A percentile compares a stretch with the other conserved stretches of the same genome.
phyloP scores from a whole-genome alignment of 2,113 vertebrate genomes.

The Terrapene triunguis region DNA sequence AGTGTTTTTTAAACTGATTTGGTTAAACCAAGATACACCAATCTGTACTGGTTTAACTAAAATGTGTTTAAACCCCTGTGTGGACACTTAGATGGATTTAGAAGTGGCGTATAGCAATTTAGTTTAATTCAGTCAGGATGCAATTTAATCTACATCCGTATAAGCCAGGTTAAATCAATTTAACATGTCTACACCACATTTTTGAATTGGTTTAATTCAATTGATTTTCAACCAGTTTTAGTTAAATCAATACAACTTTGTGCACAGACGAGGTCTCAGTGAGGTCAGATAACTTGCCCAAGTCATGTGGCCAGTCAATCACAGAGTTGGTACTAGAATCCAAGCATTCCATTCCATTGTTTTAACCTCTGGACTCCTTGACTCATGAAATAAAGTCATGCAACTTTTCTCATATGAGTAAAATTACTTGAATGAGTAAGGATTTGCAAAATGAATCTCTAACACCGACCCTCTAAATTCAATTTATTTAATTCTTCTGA shows the following conservation, averaged over 20 bases:
- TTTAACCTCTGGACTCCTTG: not conserved
- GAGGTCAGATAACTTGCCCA: not conserved
- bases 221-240: not conserved
- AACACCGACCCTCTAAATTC: fast-evolving
- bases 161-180: not conserved
- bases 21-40: not conserved
- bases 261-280: not conserved
- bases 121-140: not conserved
- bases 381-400: not conserved
- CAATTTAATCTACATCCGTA: not conserved
- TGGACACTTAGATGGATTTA: not conserved
- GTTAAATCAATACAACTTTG: not conserved
- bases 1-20: not conserved
- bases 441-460: not conserved
- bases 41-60: not conserved
- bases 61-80: not conserved
- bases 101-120: not conserved
- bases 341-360: not conserved
- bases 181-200: not conserved
- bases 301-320: not conserved
- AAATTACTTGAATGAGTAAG: not conserved
- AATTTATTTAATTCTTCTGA: not conserved
- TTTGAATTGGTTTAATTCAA: not conserved
- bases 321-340: fast-evolving
- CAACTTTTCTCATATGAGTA: not conserved